Percentiles rank a stretch among this genome's conserved stretches.
Evolutionary conservation across 1,140 invertebrate genomes (phyloP).

Genomic region (Drosophila biarmipes): DNA sequence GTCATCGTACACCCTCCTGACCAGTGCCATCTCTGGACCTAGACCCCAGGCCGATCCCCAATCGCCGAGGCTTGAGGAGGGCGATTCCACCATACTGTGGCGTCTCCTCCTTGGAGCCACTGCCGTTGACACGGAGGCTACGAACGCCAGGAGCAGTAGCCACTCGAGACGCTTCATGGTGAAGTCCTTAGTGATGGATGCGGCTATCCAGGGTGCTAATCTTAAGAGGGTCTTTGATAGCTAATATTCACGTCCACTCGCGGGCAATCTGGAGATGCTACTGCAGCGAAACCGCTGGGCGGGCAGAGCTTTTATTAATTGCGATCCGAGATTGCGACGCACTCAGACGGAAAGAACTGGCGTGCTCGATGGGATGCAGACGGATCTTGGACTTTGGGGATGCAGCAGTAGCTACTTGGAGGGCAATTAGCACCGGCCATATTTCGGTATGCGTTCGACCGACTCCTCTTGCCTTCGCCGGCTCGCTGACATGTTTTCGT

Average conservation of each 20-base stretch:
- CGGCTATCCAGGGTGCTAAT: slow-evolving; percentile 12
- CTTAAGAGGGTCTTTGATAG: slow-evolving; percentile 1
- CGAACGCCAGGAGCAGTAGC: slow-evolving; percentile 60
- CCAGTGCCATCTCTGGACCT: slow-evolving; percentile 76
- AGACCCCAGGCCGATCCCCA: slow-evolving; percentile 66
- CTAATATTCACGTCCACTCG: slow-evolving; percentile 35
- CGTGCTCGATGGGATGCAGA: slow-evolving; percentile 66
- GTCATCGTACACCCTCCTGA: slow-evolving; percentile 86
- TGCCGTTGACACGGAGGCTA: slow-evolving; percentile 32
- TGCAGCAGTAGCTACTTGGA: slow-evolving; percentile 29
- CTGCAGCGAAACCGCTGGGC: slow-evolving; percentile 75
- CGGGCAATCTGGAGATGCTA: slow-evolving; percentile 67
- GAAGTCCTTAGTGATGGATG: not conserved
- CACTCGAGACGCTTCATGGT: slow-evolving; percentile 66
- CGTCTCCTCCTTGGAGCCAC: slow-evolving; percentile 30
- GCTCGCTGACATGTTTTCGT: slow-evolving; percentile 78
- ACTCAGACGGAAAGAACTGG: slow-evolving; percentile 76
- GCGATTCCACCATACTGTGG: slow-evolving; percentile 31
- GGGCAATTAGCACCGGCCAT: slow-evolving; percentile 70
- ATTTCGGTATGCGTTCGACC: slow-evolving; percentile 38
- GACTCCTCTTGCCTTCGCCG: slow-evolving; percentile 5
- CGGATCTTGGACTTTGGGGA: slow-evolving; percentile 27
- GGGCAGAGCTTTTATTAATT: slow-evolving; percentile 79
- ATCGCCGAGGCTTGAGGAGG: slow-evolving; percentile 15
- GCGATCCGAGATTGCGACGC: slow-evolving; percentile 32